phyloP scores from a whole-genome alignment of 2,113 vertebrate genomes.

The Dunckerocampus dactyliophorus region DNA sequence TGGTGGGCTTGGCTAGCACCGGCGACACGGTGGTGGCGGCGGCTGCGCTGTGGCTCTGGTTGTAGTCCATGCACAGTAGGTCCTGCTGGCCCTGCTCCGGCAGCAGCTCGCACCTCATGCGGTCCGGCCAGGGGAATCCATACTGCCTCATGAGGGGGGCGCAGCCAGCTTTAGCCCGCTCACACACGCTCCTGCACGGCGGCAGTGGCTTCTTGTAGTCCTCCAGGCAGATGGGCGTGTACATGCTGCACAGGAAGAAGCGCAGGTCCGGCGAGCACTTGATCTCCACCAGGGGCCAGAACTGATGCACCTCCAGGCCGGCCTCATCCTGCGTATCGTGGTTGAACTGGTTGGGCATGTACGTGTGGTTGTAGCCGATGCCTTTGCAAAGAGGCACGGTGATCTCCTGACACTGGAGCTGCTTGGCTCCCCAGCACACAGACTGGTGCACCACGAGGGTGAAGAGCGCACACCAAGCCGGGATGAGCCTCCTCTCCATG shows the following conservation, averaged over 20 bases:
- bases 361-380: slow-evolving; percentile 88
- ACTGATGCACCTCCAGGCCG: slow-evolving; percentile 89
- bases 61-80: slow-evolving; percentile 93
- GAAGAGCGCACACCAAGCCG: slow-evolving; percentile 45
- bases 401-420: slow-evolving; percentile 88
- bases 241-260: slow-evolving; percentile 96
- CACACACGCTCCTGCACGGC: slow-evolving; percentile 87
- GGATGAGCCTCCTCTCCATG: slow-evolving; percentile 49
- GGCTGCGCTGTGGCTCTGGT: slow-evolving; percentile 78
- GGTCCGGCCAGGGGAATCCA: slow-evolving; percentile 94
- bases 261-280: slow-evolving; percentile 86
- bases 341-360: slow-evolving; percentile 91
- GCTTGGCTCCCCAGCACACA: slow-evolving; percentile 73
- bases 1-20: slow-evolving; percentile 55
- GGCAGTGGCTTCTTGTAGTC: slow-evolving; percentile 95
- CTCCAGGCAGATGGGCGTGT: slow-evolving; percentile 92
- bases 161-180: slow-evolving; percentile 88
- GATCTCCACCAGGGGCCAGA: slow-evolving; percentile 90
- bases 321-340: slow-evolving; percentile 91
- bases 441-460: slow-evolving; percentile 35
- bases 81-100: slow-evolving; percentile 84
- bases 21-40: slow-evolving; percentile 75
- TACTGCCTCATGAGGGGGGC: slow-evolving; percentile 94
- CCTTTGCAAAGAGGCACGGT: slow-evolving; percentile 88
- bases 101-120: slow-evolving; percentile 90